Evolutionary conservation across 1,140 invertebrate genomes (phyloP).

Genomic region (Cherax quadricarinatus): DNA sequence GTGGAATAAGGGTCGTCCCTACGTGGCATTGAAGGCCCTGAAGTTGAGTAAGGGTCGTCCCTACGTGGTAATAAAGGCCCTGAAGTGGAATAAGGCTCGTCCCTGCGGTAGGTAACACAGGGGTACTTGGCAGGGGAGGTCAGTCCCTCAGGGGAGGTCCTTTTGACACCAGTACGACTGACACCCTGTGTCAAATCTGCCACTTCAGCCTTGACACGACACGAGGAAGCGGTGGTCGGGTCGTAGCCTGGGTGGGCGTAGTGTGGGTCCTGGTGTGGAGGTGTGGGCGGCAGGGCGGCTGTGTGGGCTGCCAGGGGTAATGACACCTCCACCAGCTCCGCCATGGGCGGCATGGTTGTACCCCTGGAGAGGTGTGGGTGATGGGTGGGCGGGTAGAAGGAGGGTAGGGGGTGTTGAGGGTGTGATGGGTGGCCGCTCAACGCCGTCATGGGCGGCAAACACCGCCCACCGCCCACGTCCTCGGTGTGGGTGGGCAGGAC

Average conservation of each 20-base stretch:
- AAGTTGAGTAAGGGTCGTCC: no score
- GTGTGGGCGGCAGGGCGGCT: not conserved
- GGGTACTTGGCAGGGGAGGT: slow-evolving; percentile 31
- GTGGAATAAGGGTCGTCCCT: no score
- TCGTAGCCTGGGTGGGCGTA: slow-evolving; percentile 28
- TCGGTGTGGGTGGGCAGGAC: not conserved
- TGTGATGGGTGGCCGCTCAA: not conserved
- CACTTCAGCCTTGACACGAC: slow-evolving; percentile 24
- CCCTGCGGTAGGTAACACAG: slow-evolving; percentile 45
- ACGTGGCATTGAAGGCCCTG: not conserved
- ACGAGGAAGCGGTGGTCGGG: not conserved
- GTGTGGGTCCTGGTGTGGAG: slow-evolving; percentile 38
- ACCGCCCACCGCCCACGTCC: no score
- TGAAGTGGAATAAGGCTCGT: not conserved
- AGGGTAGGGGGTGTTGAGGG: not conserved
- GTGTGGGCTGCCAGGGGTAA: slow-evolving; percentile 17
- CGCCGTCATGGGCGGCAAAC: not conserved
- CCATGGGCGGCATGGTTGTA: not conserved
- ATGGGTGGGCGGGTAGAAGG: slow-evolving; percentile 24
- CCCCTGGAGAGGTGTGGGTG: not conserved
- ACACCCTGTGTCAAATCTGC: not conserved
- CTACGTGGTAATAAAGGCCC: not conserved
- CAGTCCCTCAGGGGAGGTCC: slow-evolving; percentile 34
- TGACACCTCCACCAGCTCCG: not conserved
- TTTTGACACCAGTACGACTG: slow-evolving; percentile 14